phyloP scores from a whole-genome alignment of 2,113 vertebrate species.

The Macquaria australasica region DNA sequence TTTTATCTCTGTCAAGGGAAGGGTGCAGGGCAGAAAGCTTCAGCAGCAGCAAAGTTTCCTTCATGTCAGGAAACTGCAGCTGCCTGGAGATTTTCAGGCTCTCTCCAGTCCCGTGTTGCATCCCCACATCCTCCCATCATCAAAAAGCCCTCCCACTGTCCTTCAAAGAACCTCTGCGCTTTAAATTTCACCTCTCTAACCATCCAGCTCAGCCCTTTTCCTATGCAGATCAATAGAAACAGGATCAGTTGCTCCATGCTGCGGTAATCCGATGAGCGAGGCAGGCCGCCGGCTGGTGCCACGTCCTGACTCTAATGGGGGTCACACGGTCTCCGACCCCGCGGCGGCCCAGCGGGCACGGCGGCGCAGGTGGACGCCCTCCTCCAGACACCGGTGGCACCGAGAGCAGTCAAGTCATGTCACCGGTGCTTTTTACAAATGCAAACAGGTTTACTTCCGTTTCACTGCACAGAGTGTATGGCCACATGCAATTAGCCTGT shows the following conservation, averaged over 20 bases:
- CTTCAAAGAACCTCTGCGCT: constrained; percentile 82
- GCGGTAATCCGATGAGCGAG: constrained; percentile 76
- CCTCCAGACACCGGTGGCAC: constrained; percentile 15
- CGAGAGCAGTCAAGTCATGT: background rate
- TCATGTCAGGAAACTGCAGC: constrained; percentile 38
- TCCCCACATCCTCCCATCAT: constrained; percentile 58
- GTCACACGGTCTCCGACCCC: constrained; percentile 68
- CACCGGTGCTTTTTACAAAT: background rate
- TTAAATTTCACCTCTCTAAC: constrained; percentile 83
- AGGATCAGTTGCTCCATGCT: constrained; percentile 74
- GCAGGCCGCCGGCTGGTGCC: constrained; percentile 71
- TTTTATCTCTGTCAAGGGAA: constrained; percentile 22
- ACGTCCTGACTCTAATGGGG: constrained; percentile 66
- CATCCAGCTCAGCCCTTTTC: constrained; percentile 83
- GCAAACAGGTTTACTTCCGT: constrained; percentile 17
- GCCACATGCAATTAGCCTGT: constrained; percentile 9
- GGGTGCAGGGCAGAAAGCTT: background rate
- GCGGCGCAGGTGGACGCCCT: constrained; percentile 47
- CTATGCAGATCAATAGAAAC: constrained; percentile 85
- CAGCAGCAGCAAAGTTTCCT: constrained; percentile 41
- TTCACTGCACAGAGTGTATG: background rate
- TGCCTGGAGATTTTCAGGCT: constrained; percentile 6
- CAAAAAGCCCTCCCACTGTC: constrained; percentile 67
- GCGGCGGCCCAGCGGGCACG: background rate
- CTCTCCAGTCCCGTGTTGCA: background rate